Evolutionary conservation across 2,113 vertebrate genomes (phyloP), one percentile per base, ranked within the genome.

Genomic region (Tragelaphus scriptus): DNA sequence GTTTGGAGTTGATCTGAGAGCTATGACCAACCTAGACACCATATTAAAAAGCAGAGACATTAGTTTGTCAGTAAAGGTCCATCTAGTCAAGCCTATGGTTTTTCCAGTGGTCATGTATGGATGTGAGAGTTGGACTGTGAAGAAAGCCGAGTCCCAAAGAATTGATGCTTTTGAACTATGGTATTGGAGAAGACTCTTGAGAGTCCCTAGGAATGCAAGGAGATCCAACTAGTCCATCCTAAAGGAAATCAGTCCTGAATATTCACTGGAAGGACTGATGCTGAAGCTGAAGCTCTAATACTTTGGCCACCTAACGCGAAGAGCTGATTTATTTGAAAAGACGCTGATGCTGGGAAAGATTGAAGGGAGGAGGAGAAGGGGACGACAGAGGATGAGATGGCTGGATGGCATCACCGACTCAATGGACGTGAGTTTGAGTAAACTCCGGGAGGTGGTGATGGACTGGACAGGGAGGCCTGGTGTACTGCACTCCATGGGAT

Each of bases 101-200:
- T 21, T 21, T 21, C n/a, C 65, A 0, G 17, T 36, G 2, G n/a
- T 36, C n/a, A 11, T 11, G 65, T 21, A 21, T 21, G 65, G 65
- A 71, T 71, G n/a, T 21, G 9, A 71, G 9, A 36, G 65, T 36
- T 36, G n/a, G 65, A 71, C 17, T 71, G n/a, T 71, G 9, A 71
- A 71, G n/a, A 71, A 36, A 0, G 65, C 65, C 36, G 65, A 36
- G 65, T 0, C 0, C 65, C 0, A 0, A 71, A 71, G 65, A 36
- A 71, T 0, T 36, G 8, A 71, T 71, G n/a, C 65, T 71, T 71
- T 36, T 71, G 65, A 71, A 36, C 65, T 36, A 17, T 71, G 32
- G 17, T 71, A n/a, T 11, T 68, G n/a, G 8, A 71, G 65, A 21
- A 71, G n/a, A 21, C 17, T 71, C n/a, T 11, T 71, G 17, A 71